Conservation (phyloP, 2,888 invertebrate genomes). For the Pasiphila rectangulata region DNA sequence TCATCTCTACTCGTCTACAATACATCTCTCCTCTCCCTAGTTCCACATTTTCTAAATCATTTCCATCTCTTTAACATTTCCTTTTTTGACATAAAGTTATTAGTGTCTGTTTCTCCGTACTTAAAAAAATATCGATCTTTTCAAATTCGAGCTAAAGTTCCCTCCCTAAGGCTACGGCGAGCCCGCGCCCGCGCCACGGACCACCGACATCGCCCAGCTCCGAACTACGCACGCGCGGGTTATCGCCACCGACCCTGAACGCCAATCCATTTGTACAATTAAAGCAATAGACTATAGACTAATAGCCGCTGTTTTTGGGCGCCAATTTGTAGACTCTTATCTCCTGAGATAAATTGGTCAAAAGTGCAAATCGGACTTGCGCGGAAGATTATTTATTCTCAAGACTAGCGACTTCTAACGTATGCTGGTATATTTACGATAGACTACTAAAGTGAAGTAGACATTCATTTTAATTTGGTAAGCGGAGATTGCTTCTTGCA, state of each 20-base stretch:
- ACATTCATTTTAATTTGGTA: no score
- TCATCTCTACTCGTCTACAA: no score
- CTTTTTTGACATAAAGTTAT: no score
- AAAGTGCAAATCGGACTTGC: no score
- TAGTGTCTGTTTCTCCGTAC: no score
- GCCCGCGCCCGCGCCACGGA: conserved; percentile 1
- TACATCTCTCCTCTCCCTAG: no score
- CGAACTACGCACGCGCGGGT: conserved; percentile 25
- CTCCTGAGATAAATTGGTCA: not conserved
- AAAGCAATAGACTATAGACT: conserved; percentile 27
- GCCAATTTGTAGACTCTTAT: conserved; percentile 12
- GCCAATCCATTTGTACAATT: conserved; percentile 31
- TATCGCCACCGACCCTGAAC: conserved; percentile 33
- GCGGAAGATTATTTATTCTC: no score
- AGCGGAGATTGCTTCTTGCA: no score
- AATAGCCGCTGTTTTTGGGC: conserved; percentile 16
- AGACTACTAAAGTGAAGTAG: no score
- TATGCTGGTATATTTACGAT: not conserved
- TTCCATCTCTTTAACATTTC: no score
- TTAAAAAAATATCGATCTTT: conserved; percentile 2
- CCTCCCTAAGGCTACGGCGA: conserved; percentile 9
- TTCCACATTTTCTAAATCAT: no score
- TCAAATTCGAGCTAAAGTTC: not conserved
- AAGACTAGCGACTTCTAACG: not conserved
- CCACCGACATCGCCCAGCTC: conserved; percentile 23